These are phyloP conservation scores for Ancistrus triradiatus DNA, from an alignment of 2,113 vertebrate species.

Conservation along the genomic window DNA sequence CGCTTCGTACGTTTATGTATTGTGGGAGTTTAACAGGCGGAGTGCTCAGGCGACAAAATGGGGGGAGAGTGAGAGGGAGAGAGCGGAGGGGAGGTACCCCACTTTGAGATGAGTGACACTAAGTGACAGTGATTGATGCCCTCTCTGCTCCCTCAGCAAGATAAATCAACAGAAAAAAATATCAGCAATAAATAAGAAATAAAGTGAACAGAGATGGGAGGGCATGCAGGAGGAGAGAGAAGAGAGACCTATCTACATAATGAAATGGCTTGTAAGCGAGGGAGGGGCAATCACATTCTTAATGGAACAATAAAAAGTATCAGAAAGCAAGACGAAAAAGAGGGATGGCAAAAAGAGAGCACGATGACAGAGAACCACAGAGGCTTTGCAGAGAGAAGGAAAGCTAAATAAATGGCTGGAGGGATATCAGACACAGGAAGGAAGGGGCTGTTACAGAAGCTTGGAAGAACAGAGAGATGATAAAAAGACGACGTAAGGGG, in stretches of 20 bases:
- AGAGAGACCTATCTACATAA: constrained; percentile 31
- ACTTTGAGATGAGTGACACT: constrained; percentile 56
- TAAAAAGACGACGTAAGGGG: constrained; percentile 50
- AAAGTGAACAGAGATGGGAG: constrained; percentile 46
- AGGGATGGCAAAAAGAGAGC: background rate
- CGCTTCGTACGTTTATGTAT: constrained; percentile 59
- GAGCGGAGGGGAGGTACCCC: constrained; percentile 18
- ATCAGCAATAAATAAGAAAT: constrained; percentile 60
- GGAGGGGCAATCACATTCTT: constrained; percentile 7
- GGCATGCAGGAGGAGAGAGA: background rate
- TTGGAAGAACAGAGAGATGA: constrained; percentile 18
- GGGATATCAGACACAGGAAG: constrained; percentile 5
- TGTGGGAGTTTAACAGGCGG: constrained; percentile 59
- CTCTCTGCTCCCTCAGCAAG: constrained; percentile 48
- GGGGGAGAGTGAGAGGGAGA: constrained; percentile 21
- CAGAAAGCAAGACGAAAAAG: background rate
- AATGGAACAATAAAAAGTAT: constrained; percentile 12
- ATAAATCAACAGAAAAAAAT: constrained; percentile 61
- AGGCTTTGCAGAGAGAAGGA: background rate
- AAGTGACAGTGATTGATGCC: constrained; percentile 81
- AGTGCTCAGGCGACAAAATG: constrained; percentile 46
- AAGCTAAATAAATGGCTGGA: constrained; percentile 4
- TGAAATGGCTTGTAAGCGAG: constrained; percentile 21
- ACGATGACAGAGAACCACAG: background rate
- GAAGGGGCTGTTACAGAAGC: background rate